Percentiles rank a stretch among this genome's conserved stretches.
These are phyloP conservation scores for Rhinoptilus africanus DNA, from an alignment of 2,113 vertebrate species.

Conservation along the genomic window DNA sequence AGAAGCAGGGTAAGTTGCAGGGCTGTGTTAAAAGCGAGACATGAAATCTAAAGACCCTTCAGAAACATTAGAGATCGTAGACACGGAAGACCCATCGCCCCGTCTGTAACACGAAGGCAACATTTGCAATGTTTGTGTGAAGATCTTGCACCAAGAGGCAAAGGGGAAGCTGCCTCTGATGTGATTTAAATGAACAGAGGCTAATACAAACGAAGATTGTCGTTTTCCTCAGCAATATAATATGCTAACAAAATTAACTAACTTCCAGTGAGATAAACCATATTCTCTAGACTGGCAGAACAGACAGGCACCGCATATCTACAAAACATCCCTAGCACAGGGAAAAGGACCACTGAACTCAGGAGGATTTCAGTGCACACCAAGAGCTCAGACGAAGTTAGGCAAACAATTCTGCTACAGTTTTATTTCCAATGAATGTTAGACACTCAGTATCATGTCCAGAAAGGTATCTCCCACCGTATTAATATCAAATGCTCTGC, in stretches of 20 bases:
- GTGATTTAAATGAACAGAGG: neutral
- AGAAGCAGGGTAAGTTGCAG: neutral
- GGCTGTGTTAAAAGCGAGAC: neutral
- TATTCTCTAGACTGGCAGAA: neutral
- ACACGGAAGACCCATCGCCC: neutral
- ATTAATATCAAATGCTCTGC: neutral
- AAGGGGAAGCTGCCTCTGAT: neutral
- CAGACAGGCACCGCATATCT: neutral
- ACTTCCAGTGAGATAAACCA: neutral
- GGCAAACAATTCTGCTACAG: neutral
- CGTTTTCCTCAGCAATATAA: neutral
- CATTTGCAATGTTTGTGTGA: neutral
- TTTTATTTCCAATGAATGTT: neutral
- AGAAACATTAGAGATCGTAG: neutral
- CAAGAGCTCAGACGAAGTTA: neutral
- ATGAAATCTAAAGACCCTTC: neutral
- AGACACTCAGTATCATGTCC: neutral
- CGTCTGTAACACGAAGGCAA: rapidly evolving
- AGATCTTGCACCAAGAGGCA: neutral
- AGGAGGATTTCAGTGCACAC: neutral
- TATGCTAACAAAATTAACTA: neutral
- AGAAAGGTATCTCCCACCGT: rapidly evolving
- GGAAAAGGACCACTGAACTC: neutral
- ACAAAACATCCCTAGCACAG: rapidly evolving
- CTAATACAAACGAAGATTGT: neutral